Evolutionary conservation across 92 coral and sea anemone genomes (phyloP).

Genomic region (Actinostola sp.): DNA sequence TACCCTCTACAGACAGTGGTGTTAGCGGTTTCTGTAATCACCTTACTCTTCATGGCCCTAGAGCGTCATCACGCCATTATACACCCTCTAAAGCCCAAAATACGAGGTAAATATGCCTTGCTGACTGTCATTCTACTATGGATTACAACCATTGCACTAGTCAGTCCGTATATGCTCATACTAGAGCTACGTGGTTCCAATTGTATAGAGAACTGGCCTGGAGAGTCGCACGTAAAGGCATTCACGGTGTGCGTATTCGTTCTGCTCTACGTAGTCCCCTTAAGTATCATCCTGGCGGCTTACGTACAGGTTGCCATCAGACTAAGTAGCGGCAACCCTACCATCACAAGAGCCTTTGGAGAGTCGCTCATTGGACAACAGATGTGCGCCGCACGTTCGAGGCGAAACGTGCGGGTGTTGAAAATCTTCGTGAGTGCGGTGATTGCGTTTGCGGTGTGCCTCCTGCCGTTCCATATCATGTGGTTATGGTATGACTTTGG

Average conservation of each 20-base stretch:
- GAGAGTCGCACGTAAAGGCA: constrained; percentile 31
- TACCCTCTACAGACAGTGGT: constrained; percentile 73
- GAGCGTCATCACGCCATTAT: constrained; percentile 71
- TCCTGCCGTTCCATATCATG: constrained; percentile 73
- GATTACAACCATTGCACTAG: constrained; percentile 55
- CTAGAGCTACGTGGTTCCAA: constrained; percentile 25
- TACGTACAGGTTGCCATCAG: constrained; percentile 36
- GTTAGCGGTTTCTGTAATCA: constrained; percentile 61
- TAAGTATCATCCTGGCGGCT: constrained; percentile 36
- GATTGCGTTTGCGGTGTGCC: constrained; percentile 74
- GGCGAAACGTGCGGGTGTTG: constrained; percentile 63
- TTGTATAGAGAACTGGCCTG: constrained; percentile 63
- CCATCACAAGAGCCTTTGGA: constrained; percentile 15
- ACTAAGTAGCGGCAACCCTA: constrained; percentile 16
- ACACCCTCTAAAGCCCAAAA: constrained; percentile 63
- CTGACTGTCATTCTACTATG: constrained; percentile 48
- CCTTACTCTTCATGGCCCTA: constrained; percentile 57
- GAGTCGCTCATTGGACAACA: background rate
- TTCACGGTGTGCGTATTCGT: constrained; percentile 59
- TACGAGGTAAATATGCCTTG: constrained; percentile 28
- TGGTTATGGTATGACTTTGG: constrained; percentile 94
- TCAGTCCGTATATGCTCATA: constrained; percentile 65
- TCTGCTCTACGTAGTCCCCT: constrained; percentile 55
- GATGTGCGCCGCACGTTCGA: constrained; percentile 34
- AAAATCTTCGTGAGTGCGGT: constrained; percentile 79